Evolutionary conservation across 2,888 invertebrate species (phyloP).

Genomic region (Girardia tigrina): DNA sequence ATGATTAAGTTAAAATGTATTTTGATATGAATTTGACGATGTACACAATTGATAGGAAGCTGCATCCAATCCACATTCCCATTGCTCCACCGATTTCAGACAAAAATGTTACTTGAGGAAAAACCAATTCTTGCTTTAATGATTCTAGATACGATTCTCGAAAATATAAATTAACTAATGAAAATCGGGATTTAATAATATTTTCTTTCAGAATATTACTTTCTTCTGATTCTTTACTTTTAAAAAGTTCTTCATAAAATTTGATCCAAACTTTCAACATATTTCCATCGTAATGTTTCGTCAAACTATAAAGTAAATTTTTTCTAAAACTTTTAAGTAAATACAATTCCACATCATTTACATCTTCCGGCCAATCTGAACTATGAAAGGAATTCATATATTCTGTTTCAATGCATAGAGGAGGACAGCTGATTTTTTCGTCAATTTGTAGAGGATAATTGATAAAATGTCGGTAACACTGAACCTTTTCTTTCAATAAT

Average conservation of each 20-base stretch:
- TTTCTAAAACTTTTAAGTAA: not conserved
- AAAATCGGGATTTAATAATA: not conserved
- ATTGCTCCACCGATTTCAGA: slow-evolving; percentile 31
- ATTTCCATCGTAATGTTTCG: not conserved
- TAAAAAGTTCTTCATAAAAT: not conserved
- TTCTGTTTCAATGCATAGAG: not conserved
- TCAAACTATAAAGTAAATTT: not conserved
- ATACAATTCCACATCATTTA: not conserved
- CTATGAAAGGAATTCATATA: not conserved
- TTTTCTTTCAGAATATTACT: not conserved
- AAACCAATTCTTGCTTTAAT: not conserved
- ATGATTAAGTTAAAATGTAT: too few relatives aligned
- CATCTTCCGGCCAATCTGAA: not conserved
- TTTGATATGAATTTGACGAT: slow-evolving; percentile 6
- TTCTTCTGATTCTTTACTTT: not conserved
- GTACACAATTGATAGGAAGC: slow-evolving; percentile 27
- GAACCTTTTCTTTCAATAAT: not conserved
- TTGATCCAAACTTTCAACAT: not conserved
- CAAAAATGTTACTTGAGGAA: not conserved
- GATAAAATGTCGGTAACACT: not conserved
- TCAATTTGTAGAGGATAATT: not conserved
- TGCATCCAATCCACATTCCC: slow-evolving; percentile 33
- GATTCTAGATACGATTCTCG: not conserved
- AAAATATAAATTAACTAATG: slow-evolving; percentile 27
- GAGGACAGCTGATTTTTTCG: not conserved